Evolutionary conservation across 2,113 vertebrate species (phyloP).

Genomic region (Melanostigma gelatinosum): DNA sequence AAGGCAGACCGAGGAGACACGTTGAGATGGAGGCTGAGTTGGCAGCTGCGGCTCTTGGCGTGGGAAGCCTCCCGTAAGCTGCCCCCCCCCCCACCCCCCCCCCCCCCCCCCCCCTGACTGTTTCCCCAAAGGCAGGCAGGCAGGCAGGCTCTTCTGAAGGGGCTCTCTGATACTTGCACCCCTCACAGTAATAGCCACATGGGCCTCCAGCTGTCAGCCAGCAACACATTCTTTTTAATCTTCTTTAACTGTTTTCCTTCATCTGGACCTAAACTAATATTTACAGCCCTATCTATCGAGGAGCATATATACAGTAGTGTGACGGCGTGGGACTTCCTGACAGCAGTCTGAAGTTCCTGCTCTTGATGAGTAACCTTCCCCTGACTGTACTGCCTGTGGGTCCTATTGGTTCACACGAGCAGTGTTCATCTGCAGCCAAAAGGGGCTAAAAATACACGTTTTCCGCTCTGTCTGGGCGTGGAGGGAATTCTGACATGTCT

Average conservation of each 20-base stretch:
- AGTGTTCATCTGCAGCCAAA: conserved; percentile 24
- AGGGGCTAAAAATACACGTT: conserved; percentile 65
- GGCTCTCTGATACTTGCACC: conserved; percentile 60
- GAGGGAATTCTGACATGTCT: conserved; percentile 16
- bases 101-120: conserved; percentile 15
- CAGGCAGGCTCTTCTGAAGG: conserved; percentile 69
- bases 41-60: conserved; percentile 56
- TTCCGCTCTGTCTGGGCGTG: conserved; percentile 36
- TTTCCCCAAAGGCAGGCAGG: conserved; percentile 44
- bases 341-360: conserved; percentile 34
- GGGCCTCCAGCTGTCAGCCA: conserved; percentile 37
- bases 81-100: conserved; percentile 12
- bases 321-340: conserved; percentile 31
- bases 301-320: neutral
- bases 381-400: conserved; percentile 17
- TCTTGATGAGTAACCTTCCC: conserved; percentile 61
- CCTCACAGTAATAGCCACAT: conserved; percentile 75
- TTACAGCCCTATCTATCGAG: neutral
- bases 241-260: neutral
- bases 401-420: conserved; percentile 37
- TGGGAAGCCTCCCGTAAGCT: conserved; percentile 61
- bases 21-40: conserved; percentile 52
- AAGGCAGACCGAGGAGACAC: conserved; percentile 41
- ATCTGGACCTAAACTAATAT: neutral
- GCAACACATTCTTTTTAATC: conserved; percentile 7